These are phyloP conservation scores for Tenodera sinensis DNA, from an alignment of 2,888 invertebrate species.

Conservation along the genomic window DNA sequence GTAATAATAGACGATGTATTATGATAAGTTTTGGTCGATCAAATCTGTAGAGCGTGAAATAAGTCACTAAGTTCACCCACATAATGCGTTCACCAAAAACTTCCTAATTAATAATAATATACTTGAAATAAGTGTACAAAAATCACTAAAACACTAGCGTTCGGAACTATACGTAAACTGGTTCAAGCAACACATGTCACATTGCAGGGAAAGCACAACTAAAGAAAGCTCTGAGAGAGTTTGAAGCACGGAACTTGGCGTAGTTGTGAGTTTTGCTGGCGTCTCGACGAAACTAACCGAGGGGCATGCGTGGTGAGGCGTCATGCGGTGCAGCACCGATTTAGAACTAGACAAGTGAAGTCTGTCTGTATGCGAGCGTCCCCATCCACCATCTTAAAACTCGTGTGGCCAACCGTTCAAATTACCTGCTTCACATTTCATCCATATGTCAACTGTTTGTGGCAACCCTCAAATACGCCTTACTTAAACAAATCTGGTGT, in stretches of 20 bases:
- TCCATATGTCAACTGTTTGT: neutral
- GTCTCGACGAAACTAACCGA: neutral
- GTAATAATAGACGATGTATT: no score
- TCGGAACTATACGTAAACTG: no score
- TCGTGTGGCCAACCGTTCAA: neutral
- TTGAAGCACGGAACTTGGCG: neutral
- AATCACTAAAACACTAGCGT: no score
- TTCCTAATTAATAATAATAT: no score
- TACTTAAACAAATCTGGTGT: no score
- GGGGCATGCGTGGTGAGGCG: neutral
- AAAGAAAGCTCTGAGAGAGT: neutral
- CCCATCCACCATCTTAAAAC: neutral
- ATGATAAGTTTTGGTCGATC: no score
- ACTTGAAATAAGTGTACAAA: no score
- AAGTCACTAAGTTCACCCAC: no score
- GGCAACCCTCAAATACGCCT: no score
- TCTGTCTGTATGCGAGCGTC: neutral
- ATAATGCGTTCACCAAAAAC: no score
- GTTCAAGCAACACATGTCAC: no score
- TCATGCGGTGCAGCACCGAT: neutral
- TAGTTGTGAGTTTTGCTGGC: neutral
- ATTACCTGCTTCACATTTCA: neutral
- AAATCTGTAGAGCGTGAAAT: no score
- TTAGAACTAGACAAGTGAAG: neutral
- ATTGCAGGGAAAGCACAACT: neutral